Evolutionary conservation across 64 coral and sea anemone species (phyloP).

Genomic region (Stylophora pistillata): DNA sequence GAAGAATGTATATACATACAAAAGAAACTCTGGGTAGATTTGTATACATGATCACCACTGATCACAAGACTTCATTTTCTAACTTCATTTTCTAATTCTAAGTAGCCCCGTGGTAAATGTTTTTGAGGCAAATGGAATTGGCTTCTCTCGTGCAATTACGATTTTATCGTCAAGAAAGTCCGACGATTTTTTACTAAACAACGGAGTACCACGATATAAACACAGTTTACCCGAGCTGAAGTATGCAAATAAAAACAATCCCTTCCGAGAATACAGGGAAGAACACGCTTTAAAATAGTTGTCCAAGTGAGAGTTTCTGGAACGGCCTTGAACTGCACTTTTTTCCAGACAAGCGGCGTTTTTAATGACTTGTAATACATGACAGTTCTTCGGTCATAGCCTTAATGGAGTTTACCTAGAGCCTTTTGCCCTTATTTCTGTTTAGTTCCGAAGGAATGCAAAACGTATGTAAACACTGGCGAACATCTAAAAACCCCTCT

Average conservation of each 20-base stretch:
- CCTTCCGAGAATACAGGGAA: neutral
- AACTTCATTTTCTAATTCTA: too few relatives aligned
- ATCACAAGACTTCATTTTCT: too few relatives aligned
- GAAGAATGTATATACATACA: neutral
- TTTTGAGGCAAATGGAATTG: too few relatives aligned
- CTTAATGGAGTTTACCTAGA: neutral
- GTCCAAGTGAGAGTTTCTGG: neutral
- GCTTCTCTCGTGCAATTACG: neutral
- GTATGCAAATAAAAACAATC: slow-evolving; percentile 23
- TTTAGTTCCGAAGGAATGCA: slow-evolving; percentile 45
- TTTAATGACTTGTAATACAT: too few relatives aligned
- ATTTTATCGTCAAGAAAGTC: neutral
- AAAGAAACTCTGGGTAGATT: neutral
- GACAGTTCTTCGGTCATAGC: neutral
- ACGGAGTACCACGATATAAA: neutral
- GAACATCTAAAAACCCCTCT: neutral
- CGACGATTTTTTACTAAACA: neutral
- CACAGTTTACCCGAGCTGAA: neutral
- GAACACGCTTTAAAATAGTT: neutral
- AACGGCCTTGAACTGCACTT: neutral
- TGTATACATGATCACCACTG: neutral
- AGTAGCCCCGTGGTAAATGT: too few relatives aligned
- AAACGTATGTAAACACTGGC: neutral
- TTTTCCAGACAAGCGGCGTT: too few relatives aligned
- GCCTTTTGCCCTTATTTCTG: neutral